phyloP scores from a whole-genome alignment of 92 coral and sea anemone genomes.

The Epizoanthus ramosus region DNA sequence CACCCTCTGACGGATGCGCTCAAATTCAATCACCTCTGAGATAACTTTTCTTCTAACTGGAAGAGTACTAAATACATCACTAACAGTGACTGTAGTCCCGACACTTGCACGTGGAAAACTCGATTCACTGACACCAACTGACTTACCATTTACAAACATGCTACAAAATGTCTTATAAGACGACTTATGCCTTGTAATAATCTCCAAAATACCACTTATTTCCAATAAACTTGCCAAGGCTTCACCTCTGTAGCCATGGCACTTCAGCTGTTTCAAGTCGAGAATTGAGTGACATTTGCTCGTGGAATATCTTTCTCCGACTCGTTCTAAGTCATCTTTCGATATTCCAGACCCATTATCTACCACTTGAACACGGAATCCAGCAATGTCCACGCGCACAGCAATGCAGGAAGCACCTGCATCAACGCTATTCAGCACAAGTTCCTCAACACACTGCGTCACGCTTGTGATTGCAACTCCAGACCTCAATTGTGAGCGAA shows the following conservation, averaged over 20 bases:
- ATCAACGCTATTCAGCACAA: conserved; percentile 89
- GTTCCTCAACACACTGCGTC: conserved; percentile 94
- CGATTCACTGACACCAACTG: conserved; percentile 73
- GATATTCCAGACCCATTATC: conserved; percentile 91
- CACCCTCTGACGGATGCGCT: conserved; percentile 80
- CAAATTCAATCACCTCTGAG: conserved; percentile 78
- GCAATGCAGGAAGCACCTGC: conserved; percentile 89
- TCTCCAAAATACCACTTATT: conserved; percentile 81
- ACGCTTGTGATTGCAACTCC: conserved; percentile 87
- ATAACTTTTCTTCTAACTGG: conserved; percentile 89
- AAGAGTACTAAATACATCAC: conserved; percentile 75
- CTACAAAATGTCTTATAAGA: conserved; percentile 89
- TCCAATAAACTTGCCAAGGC: conserved; percentile 91
- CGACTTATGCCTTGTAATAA: conserved; percentile 81
- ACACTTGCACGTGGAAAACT: conserved; percentile 71
- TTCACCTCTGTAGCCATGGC: conserved; percentile 93
- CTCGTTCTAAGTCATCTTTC: conserved; percentile 59
- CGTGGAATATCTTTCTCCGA: conserved; percentile 86
- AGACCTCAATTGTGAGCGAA: conserved; percentile 86
- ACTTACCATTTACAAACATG: conserved; percentile 72
- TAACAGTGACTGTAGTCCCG: conserved; percentile 85
- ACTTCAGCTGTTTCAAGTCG: conserved; percentile 70
- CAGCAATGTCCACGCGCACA: conserved; percentile 79
- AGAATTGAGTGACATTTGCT: conserved; percentile 86
- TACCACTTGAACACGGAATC: conserved; percentile 75